These are phyloP conservation scores for Tenodera sinensis DNA, from an alignment of 2,888 invertebrate genomes.

Conservation along the genomic window DNA sequence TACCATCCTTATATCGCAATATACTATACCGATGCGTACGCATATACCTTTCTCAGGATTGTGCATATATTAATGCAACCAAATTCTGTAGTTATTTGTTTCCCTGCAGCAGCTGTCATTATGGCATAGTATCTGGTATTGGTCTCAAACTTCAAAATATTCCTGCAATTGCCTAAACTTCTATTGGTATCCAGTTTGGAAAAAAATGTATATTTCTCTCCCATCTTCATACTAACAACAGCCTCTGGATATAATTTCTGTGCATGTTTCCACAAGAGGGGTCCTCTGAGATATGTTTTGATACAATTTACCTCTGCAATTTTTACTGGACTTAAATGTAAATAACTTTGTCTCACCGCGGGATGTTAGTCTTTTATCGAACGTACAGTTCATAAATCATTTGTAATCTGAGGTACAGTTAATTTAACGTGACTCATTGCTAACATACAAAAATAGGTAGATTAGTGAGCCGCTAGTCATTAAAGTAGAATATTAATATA, in stretches of 20 bases:
- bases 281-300: neutral
- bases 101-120: no score
- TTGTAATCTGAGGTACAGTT: neutral
- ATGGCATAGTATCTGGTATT: no score
- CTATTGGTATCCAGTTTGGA: no score
- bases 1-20: no score
- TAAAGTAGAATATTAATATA: no score
- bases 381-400: neutral
- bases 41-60: no score
- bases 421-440: neutral
- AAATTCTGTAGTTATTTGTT: no score
- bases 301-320: neutral
- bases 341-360: neutral
- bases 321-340: neutral
- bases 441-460: neutral
- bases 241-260: neutral
- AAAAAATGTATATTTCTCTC: neutral
- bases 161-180: no score
- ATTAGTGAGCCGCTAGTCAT: no score
- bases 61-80: no score
- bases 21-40: no score
- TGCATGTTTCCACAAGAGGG: neutral
- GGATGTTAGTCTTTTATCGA: neutral
- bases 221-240: neutral
- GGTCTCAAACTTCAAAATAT: no score